Base-by-base conservation (phyloP, 2,797 vertebrate species). In the Sebastes jordani region DNA sequence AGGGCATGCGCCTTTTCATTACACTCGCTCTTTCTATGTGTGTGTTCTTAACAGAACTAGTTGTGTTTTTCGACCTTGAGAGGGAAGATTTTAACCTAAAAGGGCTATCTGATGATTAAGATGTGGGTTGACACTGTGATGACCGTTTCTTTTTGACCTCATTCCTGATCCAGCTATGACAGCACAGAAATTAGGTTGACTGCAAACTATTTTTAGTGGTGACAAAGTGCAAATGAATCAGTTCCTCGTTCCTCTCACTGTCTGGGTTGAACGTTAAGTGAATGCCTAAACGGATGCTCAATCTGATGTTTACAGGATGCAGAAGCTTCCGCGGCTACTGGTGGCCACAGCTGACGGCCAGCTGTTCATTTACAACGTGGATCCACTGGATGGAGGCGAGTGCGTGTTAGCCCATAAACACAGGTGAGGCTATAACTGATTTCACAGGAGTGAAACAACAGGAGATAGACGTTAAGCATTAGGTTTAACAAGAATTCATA, bases 351-450 rank as follows among this genome's bases (percentile, higher is more conserved):
- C 96, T 1, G 97, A 97, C 1, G 97, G 97, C 0, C 97, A 97
- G 88, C 92, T 99, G 3, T 97, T 97, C 87, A 97, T 98, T 93
- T 99, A 98, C 90, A 97, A 97, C 80, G 92, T 99, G 68, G 97
- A 99, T 85, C 97, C 97, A 5, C 96, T 97, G 76, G 97, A 97
- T 4, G 98, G 97, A 11, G 97, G 97, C 4, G 97, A 98, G 87
- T 98, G 97, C 80, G 93, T 94, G 20, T 81, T 99, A 78, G 97
- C 96, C 92, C 96, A 97, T 73, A 97, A 97, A 92, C 97, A 98
- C 95, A 97, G 96, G 97, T 98, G 89, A 95, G 95, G 23, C 10
- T 38, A 5, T 22, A 27, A 7, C 23, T 23, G 6, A 56, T 32
- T 18, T 38, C 11, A 42, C 10, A 25, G 4, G 5, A 6, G 8